Evolutionary conservation across 1,140 invertebrate species (phyloP), one percentile per base, ranked within the genome.

Genomic region (Notospermus geniculatus): DNA sequence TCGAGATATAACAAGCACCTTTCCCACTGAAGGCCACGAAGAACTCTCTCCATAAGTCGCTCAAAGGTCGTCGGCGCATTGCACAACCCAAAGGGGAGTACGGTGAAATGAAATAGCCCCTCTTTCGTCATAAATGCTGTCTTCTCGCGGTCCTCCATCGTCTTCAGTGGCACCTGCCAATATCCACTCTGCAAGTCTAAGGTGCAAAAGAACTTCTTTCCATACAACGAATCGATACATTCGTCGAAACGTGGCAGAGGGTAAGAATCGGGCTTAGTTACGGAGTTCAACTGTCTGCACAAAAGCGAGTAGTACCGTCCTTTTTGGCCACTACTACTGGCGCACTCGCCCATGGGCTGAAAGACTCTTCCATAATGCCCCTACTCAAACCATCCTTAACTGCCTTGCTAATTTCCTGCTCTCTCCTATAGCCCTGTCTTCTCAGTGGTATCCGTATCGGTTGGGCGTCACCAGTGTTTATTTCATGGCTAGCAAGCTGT

Each of bases 141-240:
- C 54, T 65, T 65, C n/a, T 62, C 46, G 28, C 30, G 29, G 28
- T 52, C 60, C 45, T 41, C 25, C 53, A 28, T 55, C 23, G 36
- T 25, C 15, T 57, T 36, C 55, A 65, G 54, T 1, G n/a, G 32
- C 13, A 65, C 36, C 39, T 82, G 82, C 75, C 75, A 74, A 52
- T 67, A 78, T 17, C 72, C 73, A 19, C 5, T 53, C 27, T n/a
- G 30, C 17, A 67, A 27, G 45, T 68, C 65, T 11, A 70, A 7
- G 2, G 58, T 62, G 19, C 25, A 59, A 58, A 65, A 71, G 28
- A 41, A 62, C 39, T 58, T 36, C n/a, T 43, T 50, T 17, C 57
- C 57, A n/a, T 15, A 0, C 22, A 55, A 22, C 1, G 45, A 30
- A 54, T 59, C 60, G 1, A 66, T 11, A 50, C 46, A 63, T 17